Conservation (phyloP, 2,888 invertebrate species). For the Noctua janthina region DNA sequence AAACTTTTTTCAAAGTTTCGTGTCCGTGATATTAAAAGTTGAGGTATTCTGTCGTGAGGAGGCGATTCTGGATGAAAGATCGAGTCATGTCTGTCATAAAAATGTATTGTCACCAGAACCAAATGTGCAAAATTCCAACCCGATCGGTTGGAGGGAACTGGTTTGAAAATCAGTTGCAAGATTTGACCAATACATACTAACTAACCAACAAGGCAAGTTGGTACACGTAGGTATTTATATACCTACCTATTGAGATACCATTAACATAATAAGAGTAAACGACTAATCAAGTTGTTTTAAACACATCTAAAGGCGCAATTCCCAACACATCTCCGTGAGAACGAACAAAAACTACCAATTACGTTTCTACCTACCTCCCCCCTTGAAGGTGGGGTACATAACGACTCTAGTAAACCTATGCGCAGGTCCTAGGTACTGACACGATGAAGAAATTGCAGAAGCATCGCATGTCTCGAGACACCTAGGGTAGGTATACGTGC, state of each 20-base stretch:
- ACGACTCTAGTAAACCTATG: slow-evolving; percentile 74
- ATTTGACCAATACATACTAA: too few relatives aligned
- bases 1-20: too few relatives aligned
- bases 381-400: slow-evolving; percentile 57
- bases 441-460: slow-evolving; percentile 27
- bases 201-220: background rate
- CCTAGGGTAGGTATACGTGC: background rate
- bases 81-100: background rate
- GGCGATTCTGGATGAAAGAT: background rate
- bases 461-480: background rate
- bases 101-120: background rate
- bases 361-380: slow-evolving; percentile 41
- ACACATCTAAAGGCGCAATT: slow-evolving; percentile 22
- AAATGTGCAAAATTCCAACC: background rate
- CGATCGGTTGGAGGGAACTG: too few relatives aligned
- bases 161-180: too few relatives aligned
- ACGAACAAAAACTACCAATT: slow-evolving; percentile 58
- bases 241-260: background rate
- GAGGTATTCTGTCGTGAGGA: too few relatives aligned
- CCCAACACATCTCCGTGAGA: slow-evolving; percentile 40
- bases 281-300: slow-evolving; percentile 27
- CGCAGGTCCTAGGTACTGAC: slow-evolving; percentile 85
- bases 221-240: background rate
- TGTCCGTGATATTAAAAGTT: too few relatives aligned
- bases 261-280: background rate